Conservation (phyloP, 2,888 invertebrate genomes). For the Ditula angustiorana region DNA sequence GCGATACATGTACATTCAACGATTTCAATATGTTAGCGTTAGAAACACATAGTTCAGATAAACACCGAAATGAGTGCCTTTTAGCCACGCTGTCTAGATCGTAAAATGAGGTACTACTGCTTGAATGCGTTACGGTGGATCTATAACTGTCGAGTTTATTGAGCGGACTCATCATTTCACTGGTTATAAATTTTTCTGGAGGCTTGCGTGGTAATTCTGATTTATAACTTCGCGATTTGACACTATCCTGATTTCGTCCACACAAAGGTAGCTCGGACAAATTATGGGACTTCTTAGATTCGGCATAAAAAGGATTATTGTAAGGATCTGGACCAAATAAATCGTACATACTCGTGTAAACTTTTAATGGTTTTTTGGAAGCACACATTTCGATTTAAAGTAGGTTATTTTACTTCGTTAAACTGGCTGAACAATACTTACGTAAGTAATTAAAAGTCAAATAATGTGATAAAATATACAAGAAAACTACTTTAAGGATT, state of each 20-base stretch:
- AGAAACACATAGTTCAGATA: constrained; percentile 54
- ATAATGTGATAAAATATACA: neutral
- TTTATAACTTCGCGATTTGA: neutral
- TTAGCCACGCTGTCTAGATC: constrained; percentile 72
- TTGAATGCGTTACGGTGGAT: constrained; percentile 57
- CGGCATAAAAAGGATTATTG: constrained; percentile 47
- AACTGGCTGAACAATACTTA: neutral
- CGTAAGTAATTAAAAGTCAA: neutral
- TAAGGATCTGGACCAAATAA: constrained; percentile 54
- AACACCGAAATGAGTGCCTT: constrained; percentile 67
- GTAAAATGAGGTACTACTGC: constrained; percentile 74
- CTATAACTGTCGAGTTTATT: constrained; percentile 55
- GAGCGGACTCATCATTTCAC: constrained; percentile 63
- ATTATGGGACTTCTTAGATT: constrained; percentile 36
- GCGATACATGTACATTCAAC: constrained; percentile 45
- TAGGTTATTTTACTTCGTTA: neutral
- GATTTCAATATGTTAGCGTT: constrained; percentile 55
- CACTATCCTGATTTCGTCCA: neutral
- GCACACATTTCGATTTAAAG: neutral
- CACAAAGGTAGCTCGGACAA: neutral
- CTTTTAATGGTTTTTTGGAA: constrained; percentile 45
- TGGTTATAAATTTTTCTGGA: constrained; percentile 52
- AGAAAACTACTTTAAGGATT: neutral
- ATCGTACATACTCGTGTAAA: constrained; percentile 62
- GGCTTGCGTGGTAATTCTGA: neutral